Evolutionary conservation across 2,113 vertebrate genomes (phyloP), one percentile per base, ranked within the genome.

Genomic region (Sinocyclocheilus anophthalmus): DNA sequence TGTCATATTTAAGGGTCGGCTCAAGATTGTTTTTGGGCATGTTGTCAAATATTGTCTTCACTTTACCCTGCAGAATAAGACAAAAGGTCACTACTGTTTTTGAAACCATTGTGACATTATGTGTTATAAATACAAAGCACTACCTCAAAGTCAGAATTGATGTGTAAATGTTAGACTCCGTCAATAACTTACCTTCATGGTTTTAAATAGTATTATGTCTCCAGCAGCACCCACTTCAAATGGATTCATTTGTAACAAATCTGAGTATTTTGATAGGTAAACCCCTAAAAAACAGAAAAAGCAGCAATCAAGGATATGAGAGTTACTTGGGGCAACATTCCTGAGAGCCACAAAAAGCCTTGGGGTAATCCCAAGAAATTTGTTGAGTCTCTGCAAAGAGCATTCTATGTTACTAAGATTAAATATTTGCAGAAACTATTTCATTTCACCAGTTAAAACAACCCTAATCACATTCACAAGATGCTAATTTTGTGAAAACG

Each of bases 171-270:
- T 77, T 24, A 42, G 53, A 81, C 37, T n/a, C 13, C 1, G 1
- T 42, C 5, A 42, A n/a, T n/a, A 6, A 69, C 50, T 89, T 97
- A 99, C 98, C 97, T 97, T 97, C 95, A 99, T 98, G 86, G 98
- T 94, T 96, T 98, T 99, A 95, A 99, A 98, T 95, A 99, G 85
- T 84, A 99, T 94, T 77, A 99, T 93, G 91, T 98, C 96, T 76
- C 97, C 98, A 85, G 92, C 94, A 76, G 95, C 90, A 76, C 96
- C 97, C 77, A 90, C 85, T 92, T 98, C 96, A 89, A 99, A 96
- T 72, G 97, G 96, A 95, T 99, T 98, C 45, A 96, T 94, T 91
- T 98, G 97, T 92, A 99, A 94, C 88, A 99, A 93, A 93, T 99
- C 98, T 30, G 97, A 96, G 93, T 96, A 97, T 91, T 94, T 97